phyloP scores from a whole-genome alignment of 2,113 vertebrate species.

The Macroglossus sobrinus region DNA sequence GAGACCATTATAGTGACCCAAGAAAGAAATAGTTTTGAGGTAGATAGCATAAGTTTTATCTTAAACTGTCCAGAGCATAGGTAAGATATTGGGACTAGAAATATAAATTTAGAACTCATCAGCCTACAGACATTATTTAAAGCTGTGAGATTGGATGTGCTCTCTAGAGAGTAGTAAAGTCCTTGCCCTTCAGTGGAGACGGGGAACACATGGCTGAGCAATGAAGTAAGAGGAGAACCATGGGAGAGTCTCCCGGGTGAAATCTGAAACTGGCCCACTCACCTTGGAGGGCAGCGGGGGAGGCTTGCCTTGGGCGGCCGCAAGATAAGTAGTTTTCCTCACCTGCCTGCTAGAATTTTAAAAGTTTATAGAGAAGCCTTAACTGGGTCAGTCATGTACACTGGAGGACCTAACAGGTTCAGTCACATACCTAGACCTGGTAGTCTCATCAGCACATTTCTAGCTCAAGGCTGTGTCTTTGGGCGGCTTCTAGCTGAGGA shows the following conservation, averaged over 20 bases:
- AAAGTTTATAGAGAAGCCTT: not conserved
- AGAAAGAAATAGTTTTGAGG: not conserved
- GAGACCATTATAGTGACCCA: not conserved
- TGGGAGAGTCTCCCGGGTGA: not conserved
- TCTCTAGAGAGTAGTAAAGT: not conserved
- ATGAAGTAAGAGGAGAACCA: not conserved
- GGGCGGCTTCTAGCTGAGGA: not conserved
- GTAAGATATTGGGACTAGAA: not conserved
- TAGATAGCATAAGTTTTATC: not conserved
- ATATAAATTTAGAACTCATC: not conserved
- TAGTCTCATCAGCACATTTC: not conserved
- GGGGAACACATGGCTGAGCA: not conserved
- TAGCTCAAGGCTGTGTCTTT: not conserved
- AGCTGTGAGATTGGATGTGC: not conserved
- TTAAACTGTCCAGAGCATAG: not conserved
- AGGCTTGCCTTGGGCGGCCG: no score
- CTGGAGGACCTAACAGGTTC: not conserved
- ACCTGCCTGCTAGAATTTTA: not conserved
- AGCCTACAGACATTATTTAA: not conserved
- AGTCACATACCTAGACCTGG: no score
- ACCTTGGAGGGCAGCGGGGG: not conserved
- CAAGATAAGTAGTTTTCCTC: not conserved
- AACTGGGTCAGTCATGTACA: not conserved
- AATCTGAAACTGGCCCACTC: not conserved
- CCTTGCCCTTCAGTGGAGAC: not conserved